A percentile compares a stretch with the other conserved stretches of the same genome.
Conservation (phyloP, 2,888 invertebrate genomes). For the Dicycla oo region DNA sequence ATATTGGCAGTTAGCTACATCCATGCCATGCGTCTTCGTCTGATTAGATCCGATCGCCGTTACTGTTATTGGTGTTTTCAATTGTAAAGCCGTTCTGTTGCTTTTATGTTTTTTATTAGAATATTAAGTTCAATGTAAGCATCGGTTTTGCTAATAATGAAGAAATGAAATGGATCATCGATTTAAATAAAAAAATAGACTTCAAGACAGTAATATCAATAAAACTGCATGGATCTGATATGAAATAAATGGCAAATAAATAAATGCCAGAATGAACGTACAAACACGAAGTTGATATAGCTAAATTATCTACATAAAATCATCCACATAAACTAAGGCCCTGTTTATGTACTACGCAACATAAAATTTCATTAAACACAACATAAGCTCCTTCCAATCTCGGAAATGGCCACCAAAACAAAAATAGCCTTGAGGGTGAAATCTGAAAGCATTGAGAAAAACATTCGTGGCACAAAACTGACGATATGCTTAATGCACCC, state of each 20-base stretch:
- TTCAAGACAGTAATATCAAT: not conserved
- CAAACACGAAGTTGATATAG: not conserved
- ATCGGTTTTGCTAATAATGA: constrained; percentile 19
- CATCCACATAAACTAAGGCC: constrained; percentile 39
- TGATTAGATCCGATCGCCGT: constrained; percentile 80
- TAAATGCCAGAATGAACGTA: not conserved
- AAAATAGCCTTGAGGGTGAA: constrained; percentile 87
- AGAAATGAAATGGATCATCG: constrained; percentile 15
- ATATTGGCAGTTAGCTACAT: constrained; percentile 89
- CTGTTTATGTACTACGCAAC: constrained; percentile 55
- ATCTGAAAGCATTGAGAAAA: constrained; percentile 89
- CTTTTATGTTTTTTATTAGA: constrained; percentile 61
- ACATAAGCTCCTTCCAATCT: constrained; percentile 77
- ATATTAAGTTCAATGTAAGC: constrained; percentile 29
- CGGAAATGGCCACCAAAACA: constrained; percentile 84
- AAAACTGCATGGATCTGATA: not conserved
- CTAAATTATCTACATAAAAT: constrained; percentile 44
- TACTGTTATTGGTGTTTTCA: constrained; percentile 79
- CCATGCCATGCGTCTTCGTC: constrained; percentile 81
- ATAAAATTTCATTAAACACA: constrained; percentile 70
- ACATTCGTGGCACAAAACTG: constrained; percentile 84
- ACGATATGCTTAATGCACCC: constrained; percentile 91
- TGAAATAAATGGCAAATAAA: constrained; percentile 6
- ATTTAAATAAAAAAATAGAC: constrained; percentile 10
- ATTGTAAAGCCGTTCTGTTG: constrained; percentile 75